Percentiles rank a stretch among this genome's conserved stretches.
phyloP scores from a whole-genome alignment of 1,140 invertebrate genomes.

The Euwallacea similis region DNA sequence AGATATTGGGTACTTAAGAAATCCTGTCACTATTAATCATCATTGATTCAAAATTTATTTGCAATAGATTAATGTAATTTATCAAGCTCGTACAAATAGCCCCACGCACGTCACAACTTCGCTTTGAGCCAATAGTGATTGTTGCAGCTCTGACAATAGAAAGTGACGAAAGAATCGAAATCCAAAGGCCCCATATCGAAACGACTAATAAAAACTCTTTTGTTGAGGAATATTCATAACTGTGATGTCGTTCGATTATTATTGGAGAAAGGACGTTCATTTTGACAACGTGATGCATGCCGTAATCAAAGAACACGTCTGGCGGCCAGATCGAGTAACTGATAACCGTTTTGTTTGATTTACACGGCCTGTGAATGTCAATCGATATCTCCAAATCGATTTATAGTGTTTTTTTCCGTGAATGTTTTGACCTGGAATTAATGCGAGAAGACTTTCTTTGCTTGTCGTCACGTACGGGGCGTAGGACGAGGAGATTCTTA shows the following conservation, averaged over 20 bases:
- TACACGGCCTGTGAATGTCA: conserved; percentile 24
- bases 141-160: conserved; percentile 21
- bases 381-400: conserved; percentile 17
- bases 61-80: too few relatives aligned
- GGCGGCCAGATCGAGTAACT: conserved; percentile 13
- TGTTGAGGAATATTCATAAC: conserved; percentile 10
- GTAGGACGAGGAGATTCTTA: background rate
- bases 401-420: conserved; percentile 10
- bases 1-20: too few relatives aligned
- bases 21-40: too few relatives aligned
- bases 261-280: conserved; percentile 28
- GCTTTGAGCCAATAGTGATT: conserved; percentile 7
- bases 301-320: conserved; percentile 23
- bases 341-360: conserved; percentile 16
- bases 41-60: too few relatives aligned
- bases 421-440: conserved; percentile 4
- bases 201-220: conserved; percentile 16
- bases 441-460: background rate
- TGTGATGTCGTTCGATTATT: conserved; percentile 22
- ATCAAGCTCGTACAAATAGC: background rate
- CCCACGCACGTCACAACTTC: background rate
- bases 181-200: conserved; percentile 2
- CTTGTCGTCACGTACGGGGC: background rate
- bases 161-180: conserved; percentile 20
- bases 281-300: conserved; percentile 21